Base-by-base conservation (phyloP, 2,113 vertebrate genomes). In the Semnornis frantzii region DNA sequence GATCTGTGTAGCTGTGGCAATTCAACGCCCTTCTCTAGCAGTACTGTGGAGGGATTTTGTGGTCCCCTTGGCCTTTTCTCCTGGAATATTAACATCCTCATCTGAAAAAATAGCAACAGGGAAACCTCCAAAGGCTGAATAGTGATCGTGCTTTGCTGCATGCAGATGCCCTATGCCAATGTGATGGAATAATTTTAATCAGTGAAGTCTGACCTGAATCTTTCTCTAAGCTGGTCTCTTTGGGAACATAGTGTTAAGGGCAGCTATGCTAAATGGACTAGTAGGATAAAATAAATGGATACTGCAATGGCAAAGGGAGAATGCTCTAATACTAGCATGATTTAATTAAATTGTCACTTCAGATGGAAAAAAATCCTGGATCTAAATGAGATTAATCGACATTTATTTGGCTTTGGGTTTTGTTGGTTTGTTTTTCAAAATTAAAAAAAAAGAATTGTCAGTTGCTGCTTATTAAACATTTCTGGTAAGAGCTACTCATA, bases 321-420 rank as follows among this genome's bases (percentile, higher is more conserved):
- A 74, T 54, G 42, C 3, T 54, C n/a, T 20, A 75, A 86, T 7
- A 1, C 25, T 94, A 75, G 8, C 76, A 3, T 58, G 66, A 87
- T 89, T 82, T 94, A 93, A 91, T 96, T 85, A 95, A 87, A 79
- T 95, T 95, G 96, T 93, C 48, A 83, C 30, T 94, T 95, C 68
- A 85, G 57, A 63, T 63, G 39, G 54, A 68, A 94, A 87, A 88
- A 82, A 85, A 63, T 78, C 30, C 79, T 93, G 39, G 60, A 54
- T 81, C 44, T 91, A 90, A 95, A 82, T 92, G 58, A 91, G 31
- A 95, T 93, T 77, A 93, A 87, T 16, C 95, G 76, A 92, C 81
- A 88, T 92, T 70, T 89, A 71, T 90, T 90, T 82, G 57, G 7
- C 11, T 60, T 85, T 78, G 63, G 14, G 4, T 3, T 57, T 50